Evolutionary conservation across 2,888 invertebrate genomes (phyloP).

Genomic region (Crioceris asparagi): DNA sequence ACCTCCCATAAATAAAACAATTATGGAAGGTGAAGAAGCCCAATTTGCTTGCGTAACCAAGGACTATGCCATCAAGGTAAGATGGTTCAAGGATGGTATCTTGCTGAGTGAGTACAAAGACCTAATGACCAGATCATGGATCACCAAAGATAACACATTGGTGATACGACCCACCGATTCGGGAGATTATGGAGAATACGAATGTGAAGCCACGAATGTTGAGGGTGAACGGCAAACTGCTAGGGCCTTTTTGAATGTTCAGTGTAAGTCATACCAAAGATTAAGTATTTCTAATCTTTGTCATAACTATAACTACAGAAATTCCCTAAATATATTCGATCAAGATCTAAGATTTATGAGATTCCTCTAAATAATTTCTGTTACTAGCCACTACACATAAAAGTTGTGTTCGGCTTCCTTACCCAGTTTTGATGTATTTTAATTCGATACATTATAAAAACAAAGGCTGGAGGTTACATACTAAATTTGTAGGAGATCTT

Average conservation of each 20-base stretch:
- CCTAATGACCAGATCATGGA: slow-evolving; percentile 48
- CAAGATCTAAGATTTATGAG: background rate
- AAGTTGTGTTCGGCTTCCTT: no score
- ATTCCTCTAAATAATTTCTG: no score
- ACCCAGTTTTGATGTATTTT: no score
- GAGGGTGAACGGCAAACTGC: slow-evolving; percentile 69
- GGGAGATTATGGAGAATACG: slow-evolving; percentile 79
- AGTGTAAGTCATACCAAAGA: slow-evolving; percentile 65
- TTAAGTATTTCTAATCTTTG: background rate
- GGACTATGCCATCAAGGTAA: slow-evolving; percentile 49
- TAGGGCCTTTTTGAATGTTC: slow-evolving; percentile 79
- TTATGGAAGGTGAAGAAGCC: slow-evolving; percentile 72
- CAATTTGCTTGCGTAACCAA: slow-evolving; percentile 75
- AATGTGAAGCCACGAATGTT: slow-evolving; percentile 69
- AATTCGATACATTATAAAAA: no score
- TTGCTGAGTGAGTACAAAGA: slow-evolving; percentile 51
- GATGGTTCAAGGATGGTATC: slow-evolving; percentile 59
- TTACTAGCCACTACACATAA: no score
- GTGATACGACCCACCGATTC: slow-evolving; percentile 67
- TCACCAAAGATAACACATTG: slow-evolving; percentile 67
- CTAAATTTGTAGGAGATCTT: no score
- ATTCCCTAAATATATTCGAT: no score
- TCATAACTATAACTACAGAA: no score
- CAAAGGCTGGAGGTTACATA: no score
- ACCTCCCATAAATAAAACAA: slow-evolving; percentile 81